These are phyloP conservation scores for Antennarius maculatus DNA, from an alignment of 2,797 vertebrate species.

Conservation along the genomic window DNA sequence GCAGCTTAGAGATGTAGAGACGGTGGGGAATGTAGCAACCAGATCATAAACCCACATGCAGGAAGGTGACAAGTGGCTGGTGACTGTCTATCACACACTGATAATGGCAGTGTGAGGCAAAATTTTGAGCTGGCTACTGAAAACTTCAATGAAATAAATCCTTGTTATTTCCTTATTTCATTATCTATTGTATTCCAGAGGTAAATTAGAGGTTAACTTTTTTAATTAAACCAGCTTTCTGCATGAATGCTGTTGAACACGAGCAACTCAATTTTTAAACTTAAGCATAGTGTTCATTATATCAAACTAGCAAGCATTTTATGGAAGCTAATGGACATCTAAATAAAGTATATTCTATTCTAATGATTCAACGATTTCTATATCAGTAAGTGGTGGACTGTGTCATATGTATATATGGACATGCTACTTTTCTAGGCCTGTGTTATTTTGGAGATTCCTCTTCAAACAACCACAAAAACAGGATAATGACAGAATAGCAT, in stretches of 20 bases:
- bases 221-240: not conserved
- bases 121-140: not conserved
- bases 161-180: not conserved
- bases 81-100: conserved; percentile 60
- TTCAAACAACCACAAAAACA: conserved; percentile 51
- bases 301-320: too few species aligned
- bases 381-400: conserved; percentile 3
- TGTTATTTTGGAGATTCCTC: conserved; percentile 36
- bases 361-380: not conserved
- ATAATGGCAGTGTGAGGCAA: conserved; percentile 42
- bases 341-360: not conserved
- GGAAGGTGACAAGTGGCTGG: conserved; percentile 66
- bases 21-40: conserved; percentile 81
- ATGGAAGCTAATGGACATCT: too few species aligned
- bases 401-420: conserved; percentile 1
- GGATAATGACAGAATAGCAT: conserved; percentile 71
- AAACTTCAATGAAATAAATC: not conserved
- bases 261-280: not conserved
- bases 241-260: not conserved
- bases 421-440: conserved; percentile 13
- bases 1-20: conserved; percentile 7
- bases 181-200: not conserved
- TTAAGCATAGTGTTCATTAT: not conserved
- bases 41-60: conserved; percentile 76
- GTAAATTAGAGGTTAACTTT: conserved; percentile 1